Evolutionary conservation across 1,140 invertebrate species (phyloP).

Genomic region (Lutraria rhynchaena): DNA sequence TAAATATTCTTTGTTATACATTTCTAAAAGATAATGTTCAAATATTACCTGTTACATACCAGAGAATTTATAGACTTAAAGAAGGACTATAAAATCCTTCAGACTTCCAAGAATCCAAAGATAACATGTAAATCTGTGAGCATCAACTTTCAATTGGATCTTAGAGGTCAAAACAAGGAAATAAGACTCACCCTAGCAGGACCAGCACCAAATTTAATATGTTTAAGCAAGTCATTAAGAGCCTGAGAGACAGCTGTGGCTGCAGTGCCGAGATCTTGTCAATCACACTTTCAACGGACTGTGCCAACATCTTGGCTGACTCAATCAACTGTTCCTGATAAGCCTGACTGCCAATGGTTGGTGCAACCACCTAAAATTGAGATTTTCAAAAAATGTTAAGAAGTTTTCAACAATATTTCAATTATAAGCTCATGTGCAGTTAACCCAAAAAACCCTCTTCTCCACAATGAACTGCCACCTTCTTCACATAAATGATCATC

Average conservation of each 20-base stretch:
- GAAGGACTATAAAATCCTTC: too few relatives aligned
- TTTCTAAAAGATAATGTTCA: too few relatives aligned
- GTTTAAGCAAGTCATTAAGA: constrained; percentile 94
- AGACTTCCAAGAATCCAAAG: too few relatives aligned
- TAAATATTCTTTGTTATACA: too few relatives aligned
- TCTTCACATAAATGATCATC: too few relatives aligned
- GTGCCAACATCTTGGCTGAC: constrained; percentile 95
- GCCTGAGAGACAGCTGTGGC: constrained; percentile 94
- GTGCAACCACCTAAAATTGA: constrained; percentile 84
- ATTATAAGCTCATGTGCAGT: background rate
- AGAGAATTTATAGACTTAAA: too few relatives aligned
- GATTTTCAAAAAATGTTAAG: background rate
- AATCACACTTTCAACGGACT: constrained; percentile 95
- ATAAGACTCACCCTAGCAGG: constrained; percentile 68
- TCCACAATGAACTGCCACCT: too few relatives aligned
- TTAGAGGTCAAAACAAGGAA: too few relatives aligned
- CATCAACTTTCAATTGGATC: too few relatives aligned
- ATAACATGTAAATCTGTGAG: too few relatives aligned
- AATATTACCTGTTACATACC: too few relatives aligned
- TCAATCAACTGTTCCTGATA: constrained; percentile 97
- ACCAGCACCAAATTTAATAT: constrained; percentile 88
- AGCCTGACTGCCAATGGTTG: constrained; percentile 92
- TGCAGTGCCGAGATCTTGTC: constrained; percentile 90
- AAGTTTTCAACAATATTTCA: constrained; percentile 3
- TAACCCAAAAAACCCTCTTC: too few relatives aligned